A percentile compares a stretch with the other conserved stretches of the same genome.
Evolutionary conservation across 92 coral and sea anemone species (phyloP).

Genomic region (Zoanthus sociatus): DNA sequence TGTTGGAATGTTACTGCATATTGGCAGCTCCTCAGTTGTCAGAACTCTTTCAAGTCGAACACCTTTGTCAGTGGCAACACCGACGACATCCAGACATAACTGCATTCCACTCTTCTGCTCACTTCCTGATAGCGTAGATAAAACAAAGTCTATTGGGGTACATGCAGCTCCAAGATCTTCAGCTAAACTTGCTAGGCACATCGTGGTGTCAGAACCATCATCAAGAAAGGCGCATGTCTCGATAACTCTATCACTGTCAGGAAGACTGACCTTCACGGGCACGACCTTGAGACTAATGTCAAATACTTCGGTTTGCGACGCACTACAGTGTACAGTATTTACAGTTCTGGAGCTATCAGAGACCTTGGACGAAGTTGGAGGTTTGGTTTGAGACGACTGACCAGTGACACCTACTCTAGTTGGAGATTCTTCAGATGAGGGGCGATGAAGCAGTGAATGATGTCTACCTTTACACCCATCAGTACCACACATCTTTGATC

Average conservation of each 20-base stretch:
- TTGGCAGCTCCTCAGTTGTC: conserved; percentile 59
- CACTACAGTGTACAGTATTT: too few relatives aligned
- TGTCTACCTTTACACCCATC: too few relatives aligned
- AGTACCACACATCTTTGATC: too few relatives aligned
- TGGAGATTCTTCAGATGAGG: too few relatives aligned
- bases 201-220: conserved; percentile 58
- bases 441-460: too few relatives aligned
- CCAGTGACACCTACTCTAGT: too few relatives aligned
- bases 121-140: conserved; percentile 39
- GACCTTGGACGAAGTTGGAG: too few relatives aligned
- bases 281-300: too few relatives aligned
- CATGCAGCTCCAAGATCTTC: conserved; percentile 54
- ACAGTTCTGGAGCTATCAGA: too few relatives aligned
- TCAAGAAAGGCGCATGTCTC: conserved; percentile 63
- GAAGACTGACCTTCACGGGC: too few relatives aligned
- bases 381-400: too few relatives aligned
- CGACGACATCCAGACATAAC: conserved; percentile 55
- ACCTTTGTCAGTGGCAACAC: conserved; percentile 60
- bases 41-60: conserved; percentile 52
- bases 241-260: conserved; percentile 15
- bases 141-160: conserved; percentile 36
- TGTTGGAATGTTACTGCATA: conserved; percentile 52
- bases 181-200: conserved; percentile 56
- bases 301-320: too few relatives aligned
- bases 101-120: conserved; percentile 39